These are phyloP conservation scores for Hestina assimilis DNA, from an alignment of 1,140 invertebrate species.

Conservation along the genomic window DNA sequence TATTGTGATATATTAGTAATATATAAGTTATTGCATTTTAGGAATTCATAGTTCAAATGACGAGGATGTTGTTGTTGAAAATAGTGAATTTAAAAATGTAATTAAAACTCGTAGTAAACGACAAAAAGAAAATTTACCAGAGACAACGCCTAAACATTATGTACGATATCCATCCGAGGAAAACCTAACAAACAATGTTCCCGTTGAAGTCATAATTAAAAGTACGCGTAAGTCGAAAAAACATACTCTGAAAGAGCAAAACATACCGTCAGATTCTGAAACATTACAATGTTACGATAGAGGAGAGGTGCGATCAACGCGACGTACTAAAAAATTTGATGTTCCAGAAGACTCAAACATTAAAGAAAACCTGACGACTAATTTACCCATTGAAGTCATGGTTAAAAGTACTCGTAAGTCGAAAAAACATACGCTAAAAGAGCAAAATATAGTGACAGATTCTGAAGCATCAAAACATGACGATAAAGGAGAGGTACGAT, in stretches of 20 bases:
- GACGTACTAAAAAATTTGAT: slow-evolving; percentile 35
- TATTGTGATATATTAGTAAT: neutral
- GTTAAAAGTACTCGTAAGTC: slow-evolving; percentile 22
- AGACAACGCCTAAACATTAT: slow-evolving; percentile 52
- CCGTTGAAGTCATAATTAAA: slow-evolving; percentile 7
- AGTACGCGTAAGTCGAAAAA: slow-evolving; percentile 27
- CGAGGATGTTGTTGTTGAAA: slow-evolving; percentile 28
- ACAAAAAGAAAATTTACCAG: slow-evolving; percentile 38
- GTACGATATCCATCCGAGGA: slow-evolving; percentile 54
- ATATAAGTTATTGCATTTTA: slow-evolving; percentile 18
- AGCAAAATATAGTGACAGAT: slow-evolving; percentile 36
- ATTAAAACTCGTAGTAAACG: slow-evolving; percentile 47
- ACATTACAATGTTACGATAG: slow-evolving; percentile 21
- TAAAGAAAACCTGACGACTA: too few species aligned
- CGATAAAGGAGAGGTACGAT: slow-evolving; percentile 20
- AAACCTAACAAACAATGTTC: slow-evolving; percentile 3
- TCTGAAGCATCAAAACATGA: slow-evolving; percentile 25
- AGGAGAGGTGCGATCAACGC: slow-evolving; percentile 25
- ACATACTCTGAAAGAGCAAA: slow-evolving; percentile 52
- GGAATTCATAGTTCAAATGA: slow-evolving; percentile 45
- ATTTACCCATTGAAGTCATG: neutral
- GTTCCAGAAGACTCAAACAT: slow-evolving; percentile 17
- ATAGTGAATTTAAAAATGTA: slow-evolving; percentile 30
- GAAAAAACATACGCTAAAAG: slow-evolving; percentile 50
- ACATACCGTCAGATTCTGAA: slow-evolving; percentile 26